Percentiles rank a stretch among this genome's conserved stretches.
phyloP scores from a whole-genome alignment of 1,140 invertebrate genomes.

The Panagrolaimus sp. region DNA sequence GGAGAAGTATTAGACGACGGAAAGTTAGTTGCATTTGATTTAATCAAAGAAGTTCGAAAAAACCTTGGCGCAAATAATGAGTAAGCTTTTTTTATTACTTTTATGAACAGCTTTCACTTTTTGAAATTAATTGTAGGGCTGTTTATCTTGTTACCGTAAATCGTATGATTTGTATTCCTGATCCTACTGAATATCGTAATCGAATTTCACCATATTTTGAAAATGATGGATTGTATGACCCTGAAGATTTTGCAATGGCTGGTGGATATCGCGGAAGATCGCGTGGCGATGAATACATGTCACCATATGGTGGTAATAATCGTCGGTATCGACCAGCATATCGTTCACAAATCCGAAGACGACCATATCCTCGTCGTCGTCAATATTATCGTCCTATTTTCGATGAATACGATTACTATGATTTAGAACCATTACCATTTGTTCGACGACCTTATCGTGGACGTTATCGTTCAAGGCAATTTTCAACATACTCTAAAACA shows the following conservation, averaged over 20 bases:
- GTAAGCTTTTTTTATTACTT: slow-evolving; percentile 22
- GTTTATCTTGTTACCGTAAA: slow-evolving; percentile 25
- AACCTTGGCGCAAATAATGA: slow-evolving; percentile 33
- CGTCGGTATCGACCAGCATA: neutral
- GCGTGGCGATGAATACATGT: neutral
- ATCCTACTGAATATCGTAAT: slow-evolving; percentile 17
- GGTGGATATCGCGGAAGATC: neutral
- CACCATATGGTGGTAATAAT: neutral
- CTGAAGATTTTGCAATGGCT: neutral
- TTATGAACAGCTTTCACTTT: neutral
- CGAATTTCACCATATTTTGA: slow-evolving; percentile 11
- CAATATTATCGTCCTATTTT: slow-evolving; percentile 26
- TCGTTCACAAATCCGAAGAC: neutral
- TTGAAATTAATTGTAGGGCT: slow-evolving; percentile 21
- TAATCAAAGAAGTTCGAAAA: slow-evolving; percentile 42
- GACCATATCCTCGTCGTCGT: neutral
- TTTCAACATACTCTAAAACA: neutral
- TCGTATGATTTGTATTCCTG: slow-evolving; percentile 31
- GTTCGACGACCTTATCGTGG: slow-evolving; percentile 16
- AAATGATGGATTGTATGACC: slow-evolving; percentile 1
- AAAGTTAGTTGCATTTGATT: slow-evolving; percentile 31
- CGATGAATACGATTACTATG: slow-evolving; percentile 36
- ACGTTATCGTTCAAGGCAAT: slow-evolving; percentile 1
- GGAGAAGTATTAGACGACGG: slow-evolving; percentile 32
- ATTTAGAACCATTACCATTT: slow-evolving; percentile 22